phyloP scores from a whole-genome alignment of 2,797 vertebrate genomes.

The Hyperoplus immaculatus region DNA sequence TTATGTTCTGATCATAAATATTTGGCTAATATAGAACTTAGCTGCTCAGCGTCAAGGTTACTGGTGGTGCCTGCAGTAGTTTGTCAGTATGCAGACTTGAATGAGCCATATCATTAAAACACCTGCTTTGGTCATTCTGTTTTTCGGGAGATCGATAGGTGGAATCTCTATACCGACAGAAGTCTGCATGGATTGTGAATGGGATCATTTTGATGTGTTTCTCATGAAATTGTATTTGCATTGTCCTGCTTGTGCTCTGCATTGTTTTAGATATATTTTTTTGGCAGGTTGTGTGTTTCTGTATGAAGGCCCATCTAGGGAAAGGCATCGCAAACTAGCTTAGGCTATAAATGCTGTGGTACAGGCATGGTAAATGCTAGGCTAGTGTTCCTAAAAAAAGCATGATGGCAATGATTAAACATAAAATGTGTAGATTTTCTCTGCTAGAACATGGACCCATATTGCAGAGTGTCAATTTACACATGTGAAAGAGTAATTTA shows the following conservation, averaged over 20 bases:
- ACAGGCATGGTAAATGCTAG: too few species aligned
- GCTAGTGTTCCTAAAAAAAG: not conserved
- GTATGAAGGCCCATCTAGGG: not conserved
- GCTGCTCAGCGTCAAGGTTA: not conserved
- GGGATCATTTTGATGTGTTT: not conserved
- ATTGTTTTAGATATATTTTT: conserved; percentile 1
- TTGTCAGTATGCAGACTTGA: not conserved
- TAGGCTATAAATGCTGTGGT: too few species aligned
- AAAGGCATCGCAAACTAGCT: too few species aligned
- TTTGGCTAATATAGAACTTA: not conserved
- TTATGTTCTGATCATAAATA: not conserved
- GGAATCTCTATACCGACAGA: too few species aligned
- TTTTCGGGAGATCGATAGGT: not conserved
- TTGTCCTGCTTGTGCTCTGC: not conserved
- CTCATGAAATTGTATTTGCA: not conserved
- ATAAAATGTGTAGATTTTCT: not conserved
- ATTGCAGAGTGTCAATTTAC: not conserved
- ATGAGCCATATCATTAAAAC: not conserved
- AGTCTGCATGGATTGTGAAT: not conserved
- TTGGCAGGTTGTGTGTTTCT: not conserved
- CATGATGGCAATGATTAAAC: not conserved
- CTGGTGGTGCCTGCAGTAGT: not conserved
- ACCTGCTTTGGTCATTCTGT: not conserved
- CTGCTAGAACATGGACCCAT: not conserved
- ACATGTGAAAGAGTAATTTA: too few species aligned